Percentiles rank a stretch among this genome's conserved stretches.
Conservation (phyloP, 2,797 vertebrate species). For the Thunnus albacares region DNA sequence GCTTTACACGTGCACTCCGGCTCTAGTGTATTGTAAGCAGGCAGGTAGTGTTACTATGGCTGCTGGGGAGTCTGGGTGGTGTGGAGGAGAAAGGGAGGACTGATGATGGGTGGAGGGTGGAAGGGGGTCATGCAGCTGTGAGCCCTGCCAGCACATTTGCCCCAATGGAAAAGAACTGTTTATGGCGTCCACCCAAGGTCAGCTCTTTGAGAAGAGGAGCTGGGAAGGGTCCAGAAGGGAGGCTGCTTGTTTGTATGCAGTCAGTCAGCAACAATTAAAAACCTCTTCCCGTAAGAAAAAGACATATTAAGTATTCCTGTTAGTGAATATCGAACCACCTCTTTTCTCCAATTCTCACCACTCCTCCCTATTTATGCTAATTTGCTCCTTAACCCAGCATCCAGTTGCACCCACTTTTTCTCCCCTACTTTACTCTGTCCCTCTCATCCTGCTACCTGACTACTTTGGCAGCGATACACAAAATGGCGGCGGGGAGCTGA, state of each 20-base stretch:
- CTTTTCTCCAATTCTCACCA: constrained; percentile 49
- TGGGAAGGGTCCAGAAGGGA: constrained; percentile 81
- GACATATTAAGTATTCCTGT: constrained; percentile 71
- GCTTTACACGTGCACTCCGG: constrained; percentile 23
- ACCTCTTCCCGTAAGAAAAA: constrained; percentile 64
- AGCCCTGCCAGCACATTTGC: constrained; percentile 79
- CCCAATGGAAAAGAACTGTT: constrained; percentile 85
- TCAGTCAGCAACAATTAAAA: constrained; percentile 83
- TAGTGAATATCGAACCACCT: constrained; percentile 60
- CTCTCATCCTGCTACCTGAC: constrained; percentile 79
- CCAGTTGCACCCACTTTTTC: constrained; percentile 75
- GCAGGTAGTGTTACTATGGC: constrained; percentile 64
- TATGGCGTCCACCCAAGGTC: constrained; percentile 86
- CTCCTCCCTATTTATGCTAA: constrained; percentile 60
- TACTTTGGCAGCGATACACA: constrained; percentile 80
- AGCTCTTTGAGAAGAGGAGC: constrained; percentile 81
- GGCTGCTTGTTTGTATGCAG: constrained; percentile 82
- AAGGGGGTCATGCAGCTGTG: constrained; percentile 64
- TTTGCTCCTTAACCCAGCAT: constrained; percentile 43
- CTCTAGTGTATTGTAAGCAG: constrained; percentile 38
- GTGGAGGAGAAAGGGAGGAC: constrained; percentile 47
- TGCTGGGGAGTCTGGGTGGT: constrained; percentile 41
- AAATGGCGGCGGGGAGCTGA: constrained; percentile 78
- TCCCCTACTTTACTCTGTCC: constrained; percentile 66
- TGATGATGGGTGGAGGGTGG: constrained; percentile 36